Evolutionary conservation across 2,797 vertebrate species (phyloP), one percentile per base, ranked within the genome.

Genomic region (Philypnodon macrostomus): DNA sequence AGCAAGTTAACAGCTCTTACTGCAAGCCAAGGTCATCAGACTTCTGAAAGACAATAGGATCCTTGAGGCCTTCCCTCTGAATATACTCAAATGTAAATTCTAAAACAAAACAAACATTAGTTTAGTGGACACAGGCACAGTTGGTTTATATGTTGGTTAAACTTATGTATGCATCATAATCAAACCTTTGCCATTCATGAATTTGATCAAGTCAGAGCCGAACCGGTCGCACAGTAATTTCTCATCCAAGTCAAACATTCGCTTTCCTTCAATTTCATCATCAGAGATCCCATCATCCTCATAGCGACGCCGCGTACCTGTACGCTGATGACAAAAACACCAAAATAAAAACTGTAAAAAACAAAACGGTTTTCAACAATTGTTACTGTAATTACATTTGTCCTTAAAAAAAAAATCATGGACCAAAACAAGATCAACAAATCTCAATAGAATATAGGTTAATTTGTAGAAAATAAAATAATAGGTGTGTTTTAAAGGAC

Each of bases 1-100:
- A 14, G 12, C 2, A 29, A 34, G 27, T 13, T 1, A 39, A 34
- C 4, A 7, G 0, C 1, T 88, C 94, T 88, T 89, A 97, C 96
- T 97, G 91, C 82, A 99, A 87, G 56, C 95, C 96, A 73, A 99
- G 91, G 42, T 93, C 96, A 0, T 98, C 96, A 0, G 91, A 77
- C 63, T 81, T 92, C 67, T 90, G 89, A 88, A 99, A 99, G 77
- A 99, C 89, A 62, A 99, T 90, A 6, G 96, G 96, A 11, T 94
- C 92, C 71, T 95, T 89, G 78, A 99, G 91, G 31, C 96, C 96
- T 58, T 94, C 94, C 39, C 90, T 88, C 80, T 99, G 96, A 75
- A 98, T 94, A 77, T 97, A 98, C 53, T 95, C 93, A 81, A 95
- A 93, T 54, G 92, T 98, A 85, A 99, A 98, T 73, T 99, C 97